Evolutionary conservation across 2,888 invertebrate genomes (phyloP), one percentile per base, ranked within the genome.

Genomic region (Macrophya alboannulata): DNA sequence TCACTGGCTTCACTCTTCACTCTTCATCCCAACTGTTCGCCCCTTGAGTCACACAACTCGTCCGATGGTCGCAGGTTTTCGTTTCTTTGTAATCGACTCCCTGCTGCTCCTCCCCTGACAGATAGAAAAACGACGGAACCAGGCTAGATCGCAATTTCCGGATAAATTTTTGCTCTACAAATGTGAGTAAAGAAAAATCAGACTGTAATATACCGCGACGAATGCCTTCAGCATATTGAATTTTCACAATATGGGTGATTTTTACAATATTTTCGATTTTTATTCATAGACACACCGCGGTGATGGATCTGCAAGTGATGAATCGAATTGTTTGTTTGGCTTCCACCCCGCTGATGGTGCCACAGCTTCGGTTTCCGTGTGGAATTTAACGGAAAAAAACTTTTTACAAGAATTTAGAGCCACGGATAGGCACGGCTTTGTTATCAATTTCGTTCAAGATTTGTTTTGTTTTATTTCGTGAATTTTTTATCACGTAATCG

Each of bases 51-150:
- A n/a, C 21, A 12, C 59, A 21, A 43, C 37, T 81, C 10, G 62
- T 43, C 62, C 62, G n/a, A 81, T 79, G 79, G 59, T 40, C 65
- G 12, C 55, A n/a, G 68, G n/a, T 51, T 68, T 71, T 71, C 51
- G 25, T 68, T 68, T 48, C 83, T 71, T 83, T 83, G 83, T 48
- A 71, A 83, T 83, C 71, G 83, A 83, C 68, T 83, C 68, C 37
- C 43, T 68, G 31, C 68, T 51, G 48, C 48, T 83, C 12, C 31
- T 65, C 37, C 48, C 48, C n/a, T 17, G 51, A 43, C 25, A 12
- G 25, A 71, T 48, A 65, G 68, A 83, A 83, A 65, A 81, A 62
- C 77, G 51, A 37, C 15, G 48, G 48, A 40, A 62, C 25, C 62
- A 21, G 55, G 55, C 51, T 77, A 17, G 51, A 12, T 77, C 12